phyloP scores from a whole-genome alignment of 2,113 vertebrate genomes.

The Lampris megalopsis region DNA sequence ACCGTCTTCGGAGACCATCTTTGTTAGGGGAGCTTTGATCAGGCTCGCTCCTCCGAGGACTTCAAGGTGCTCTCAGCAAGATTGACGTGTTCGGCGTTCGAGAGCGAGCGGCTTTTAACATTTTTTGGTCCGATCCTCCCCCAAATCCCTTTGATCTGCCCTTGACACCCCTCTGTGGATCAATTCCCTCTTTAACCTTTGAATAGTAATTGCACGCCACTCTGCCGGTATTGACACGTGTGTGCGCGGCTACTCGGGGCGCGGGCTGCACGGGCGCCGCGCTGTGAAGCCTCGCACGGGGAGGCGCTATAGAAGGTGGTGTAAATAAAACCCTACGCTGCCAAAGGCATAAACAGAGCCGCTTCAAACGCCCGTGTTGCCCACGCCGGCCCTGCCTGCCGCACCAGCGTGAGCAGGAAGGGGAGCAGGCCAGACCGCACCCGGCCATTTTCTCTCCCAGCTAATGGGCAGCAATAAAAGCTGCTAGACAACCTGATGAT shows the following conservation, averaged over 20 bases:
- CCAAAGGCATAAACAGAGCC: constrained; percentile 62
- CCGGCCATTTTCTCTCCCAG: constrained; percentile 77
- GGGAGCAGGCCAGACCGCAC: constrained; percentile 50
- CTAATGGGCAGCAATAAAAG: constrained; percentile 81
- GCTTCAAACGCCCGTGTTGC: constrained; percentile 62
- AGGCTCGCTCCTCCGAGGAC: constrained; percentile 71
- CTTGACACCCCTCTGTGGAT: constrained; percentile 75
- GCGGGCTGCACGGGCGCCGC: constrained; percentile 35
- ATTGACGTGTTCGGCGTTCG: constrained; percentile 73
- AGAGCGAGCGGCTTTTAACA: constrained; percentile 75
- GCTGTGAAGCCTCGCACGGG: constrained; percentile 51
- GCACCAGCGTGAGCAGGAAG: constrained; percentile 52
- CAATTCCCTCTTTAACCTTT: constrained; percentile 77
- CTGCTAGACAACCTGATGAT: constrained; percentile 81
- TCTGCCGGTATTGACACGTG: constrained; percentile 66
- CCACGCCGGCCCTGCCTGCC: constrained; percentile 50
- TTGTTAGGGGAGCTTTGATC: constrained; percentile 78
- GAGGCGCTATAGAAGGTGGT: constrained; percentile 43
- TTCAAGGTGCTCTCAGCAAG: constrained; percentile 77
- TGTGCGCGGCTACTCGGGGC: constrained; percentile 55
- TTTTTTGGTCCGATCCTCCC: constrained; percentile 75
- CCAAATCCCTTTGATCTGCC: constrained; percentile 80
- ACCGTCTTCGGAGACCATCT: constrained; percentile 77
- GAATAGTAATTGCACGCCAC: constrained; percentile 73
- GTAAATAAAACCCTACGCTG: constrained; percentile 37